Base-by-base conservation (phyloP, 2,797 vertebrate species). In the Kryptolebias ocellatus region DNA sequence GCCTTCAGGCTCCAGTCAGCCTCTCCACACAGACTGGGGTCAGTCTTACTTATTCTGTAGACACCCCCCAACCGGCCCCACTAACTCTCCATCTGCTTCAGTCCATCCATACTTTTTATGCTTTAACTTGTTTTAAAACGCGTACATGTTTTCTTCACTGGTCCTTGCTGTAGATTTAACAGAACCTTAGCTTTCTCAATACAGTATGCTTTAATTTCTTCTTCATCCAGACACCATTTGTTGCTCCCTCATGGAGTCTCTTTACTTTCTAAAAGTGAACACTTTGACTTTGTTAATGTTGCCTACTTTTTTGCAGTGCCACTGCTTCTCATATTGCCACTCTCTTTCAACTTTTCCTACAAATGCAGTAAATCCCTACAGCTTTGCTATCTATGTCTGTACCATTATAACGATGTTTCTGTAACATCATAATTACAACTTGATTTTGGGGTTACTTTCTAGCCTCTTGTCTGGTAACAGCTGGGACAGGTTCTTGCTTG, bases 1-100 rank as follows among this genome's bases (percentile, higher is more conserved):
- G 83, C 92, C 91, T 90, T 94, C 90, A 77, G 81, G 93, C 94
- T 95, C 94, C 95, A 94, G 93, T 93, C 90, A 91, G 80, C 80
- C 84, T 81, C 80, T 86, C 65, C 73, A 74, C 69, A 58, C 79
- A 86, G 78, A 68, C 80, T 55, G 64, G 56, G 74, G 80, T 81
- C 79, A 83, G 64, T 78, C 72, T 79, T 37, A 69, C 49, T 72
- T 64, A 45, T 78, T 83, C 79, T 77, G 60, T 16, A 62, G 54
- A 44, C 29, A 16, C 31, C 62, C 58, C 29, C 60, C 63, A 37
- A 37, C 20, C 27, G 37, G 42, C 20, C 59, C 27, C 12, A 24
- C 52, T 51, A 31, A 79, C 63, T 70, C 76, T 80, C 65, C 76
- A 83, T 79, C 78, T 83, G 74, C 60, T 81, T 72, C 47, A 60